Evolutionary conservation across 2,888 invertebrate species (phyloP).

Genomic region (Microplitis manilae): DNA sequence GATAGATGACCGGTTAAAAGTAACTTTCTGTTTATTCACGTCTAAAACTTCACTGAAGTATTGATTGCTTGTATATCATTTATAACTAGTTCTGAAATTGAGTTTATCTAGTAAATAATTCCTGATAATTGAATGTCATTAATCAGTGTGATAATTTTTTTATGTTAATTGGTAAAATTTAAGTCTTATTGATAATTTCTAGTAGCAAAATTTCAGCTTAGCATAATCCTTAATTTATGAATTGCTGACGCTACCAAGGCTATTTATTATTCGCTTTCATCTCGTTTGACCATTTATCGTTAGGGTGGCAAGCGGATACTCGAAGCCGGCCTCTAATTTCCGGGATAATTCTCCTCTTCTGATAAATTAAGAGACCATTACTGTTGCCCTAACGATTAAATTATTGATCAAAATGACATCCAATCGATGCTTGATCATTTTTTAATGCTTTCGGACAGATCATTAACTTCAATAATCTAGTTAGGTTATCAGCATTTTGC

Average conservation of each 20-base stretch:
- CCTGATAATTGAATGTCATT: background rate
- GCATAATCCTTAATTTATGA: slow-evolving; percentile 22
- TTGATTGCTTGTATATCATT: no score
- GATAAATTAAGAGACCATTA: slow-evolving; percentile 38
- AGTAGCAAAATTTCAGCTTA: slow-evolving; percentile 8
- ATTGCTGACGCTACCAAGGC: slow-evolving; percentile 27
- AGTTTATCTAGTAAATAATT: no score
- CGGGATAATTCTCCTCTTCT: slow-evolving; percentile 35
- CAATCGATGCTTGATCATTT: slow-evolving; percentile 39
- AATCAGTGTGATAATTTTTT: background rate
- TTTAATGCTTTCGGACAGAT: slow-evolving; percentile 29
- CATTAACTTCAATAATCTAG: slow-evolving; percentile 11
- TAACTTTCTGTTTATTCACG: no score
- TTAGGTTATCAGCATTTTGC: no score
- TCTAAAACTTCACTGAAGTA: no score
- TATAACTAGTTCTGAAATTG: no score
- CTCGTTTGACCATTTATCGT: slow-evolving; percentile 27
- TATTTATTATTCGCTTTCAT: slow-evolving; percentile 20
- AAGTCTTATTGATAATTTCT: background rate
- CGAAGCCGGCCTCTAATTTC: slow-evolving; percentile 43
- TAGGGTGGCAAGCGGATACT: slow-evolving; percentile 40
- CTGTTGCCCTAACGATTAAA: slow-evolving; percentile 32
- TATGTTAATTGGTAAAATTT: background rate
- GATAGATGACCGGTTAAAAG: no score
- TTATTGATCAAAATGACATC: slow-evolving; percentile 37